Percentiles rank a stretch among this genome's conserved stretches.
phyloP scores from a whole-genome alignment of 2,797 vertebrate species.

The Nannoperca obscura region DNA sequence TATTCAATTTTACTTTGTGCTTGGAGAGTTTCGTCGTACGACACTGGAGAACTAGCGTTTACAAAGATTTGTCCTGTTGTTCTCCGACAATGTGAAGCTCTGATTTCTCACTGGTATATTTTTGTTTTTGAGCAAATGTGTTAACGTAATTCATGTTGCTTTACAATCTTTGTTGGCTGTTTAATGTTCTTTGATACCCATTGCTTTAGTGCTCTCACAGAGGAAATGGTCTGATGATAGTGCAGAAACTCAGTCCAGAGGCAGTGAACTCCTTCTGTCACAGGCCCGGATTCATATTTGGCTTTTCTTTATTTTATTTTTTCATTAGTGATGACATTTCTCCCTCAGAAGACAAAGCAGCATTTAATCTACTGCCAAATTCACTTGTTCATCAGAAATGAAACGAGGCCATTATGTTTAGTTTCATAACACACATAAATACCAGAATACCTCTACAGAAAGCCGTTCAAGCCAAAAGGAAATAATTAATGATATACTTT shows the following conservation, averaged over 20 bases:
- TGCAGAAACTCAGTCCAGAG: conserved; percentile 48
- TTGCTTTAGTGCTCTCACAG: conserved; percentile 44
- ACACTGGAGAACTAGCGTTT: conserved; percentile 54
- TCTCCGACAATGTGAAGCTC: conserved; percentile 53
- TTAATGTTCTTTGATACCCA: conserved; percentile 36
- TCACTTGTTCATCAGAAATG: conserved; percentile 41
- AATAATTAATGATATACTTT: conserved; percentile 26
- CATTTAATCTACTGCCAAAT: conserved; percentile 52
- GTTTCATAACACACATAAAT: conserved; percentile 48
- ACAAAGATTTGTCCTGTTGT: conserved; percentile 41
- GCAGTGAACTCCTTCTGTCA: conserved; percentile 42
- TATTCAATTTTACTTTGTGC: conserved; percentile 34
- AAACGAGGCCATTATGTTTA: conserved; percentile 51
- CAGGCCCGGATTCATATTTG: conserved; percentile 36
- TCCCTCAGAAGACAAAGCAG: conserved; percentile 52
- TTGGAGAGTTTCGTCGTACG: conserved; percentile 21
- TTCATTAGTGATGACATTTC: conserved; percentile 44
- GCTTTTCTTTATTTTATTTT: background rate
- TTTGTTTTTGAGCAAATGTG: conserved; percentile 40
- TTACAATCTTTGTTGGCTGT: conserved; percentile 26
- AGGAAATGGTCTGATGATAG: conserved; percentile 36
- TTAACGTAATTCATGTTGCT: conserved; percentile 45
- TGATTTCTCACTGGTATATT: conserved; percentile 18
- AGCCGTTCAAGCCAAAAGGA: conserved; percentile 64
- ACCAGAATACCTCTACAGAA: conserved; percentile 70